These are phyloP conservation scores for Lates calcarifer DNA, from an alignment of 2,113 vertebrate genomes.

Conservation along the genomic window DNA sequence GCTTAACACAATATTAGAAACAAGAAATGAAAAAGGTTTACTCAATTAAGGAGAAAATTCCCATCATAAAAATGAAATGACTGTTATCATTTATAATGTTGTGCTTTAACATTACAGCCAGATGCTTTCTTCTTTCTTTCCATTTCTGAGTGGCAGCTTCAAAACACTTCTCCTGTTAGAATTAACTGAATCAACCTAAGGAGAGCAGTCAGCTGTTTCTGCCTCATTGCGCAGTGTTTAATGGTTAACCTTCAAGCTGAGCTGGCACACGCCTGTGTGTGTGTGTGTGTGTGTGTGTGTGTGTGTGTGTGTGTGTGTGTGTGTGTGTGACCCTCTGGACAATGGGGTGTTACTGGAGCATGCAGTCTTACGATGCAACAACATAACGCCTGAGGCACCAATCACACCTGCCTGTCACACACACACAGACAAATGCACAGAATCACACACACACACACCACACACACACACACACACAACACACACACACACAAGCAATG, in stretches of 20 bases:
- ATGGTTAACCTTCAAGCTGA: slow-evolving; percentile 60
- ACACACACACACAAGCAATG: background rate
- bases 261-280: slow-evolving; percentile 20
- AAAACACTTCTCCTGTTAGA: slow-evolving; percentile 2
- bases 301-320: slow-evolving; percentile 25
- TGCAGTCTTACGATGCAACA: slow-evolving; percentile 54
- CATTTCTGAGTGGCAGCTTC: too few species aligned
- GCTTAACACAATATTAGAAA: background rate
- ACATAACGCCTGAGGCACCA: slow-evolving; percentile 43
- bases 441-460: slow-evolving; percentile 1
- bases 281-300: slow-evolving; percentile 25
- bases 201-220: slow-evolving; percentile 61
- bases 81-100: background rate
- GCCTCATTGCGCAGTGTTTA: slow-evolving; percentile 51
- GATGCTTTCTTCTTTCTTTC: slow-evolving; percentile 26
- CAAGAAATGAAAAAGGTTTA: background rate
- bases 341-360: slow-evolving; percentile 63
- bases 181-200: slow-evolving; percentile 37
- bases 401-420: slow-evolving; percentile 67
- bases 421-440: slow-evolving; percentile 34
- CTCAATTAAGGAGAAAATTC: background rate
- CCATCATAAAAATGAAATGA: slow-evolving; percentile 2
- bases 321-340: slow-evolving; percentile 45
- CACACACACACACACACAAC: slow-evolving; percentile 24
- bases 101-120: background rate